These are phyloP conservation scores for Tenodera sinensis DNA, from an alignment of 2,888 invertebrate species.

Conservation along the genomic window DNA sequence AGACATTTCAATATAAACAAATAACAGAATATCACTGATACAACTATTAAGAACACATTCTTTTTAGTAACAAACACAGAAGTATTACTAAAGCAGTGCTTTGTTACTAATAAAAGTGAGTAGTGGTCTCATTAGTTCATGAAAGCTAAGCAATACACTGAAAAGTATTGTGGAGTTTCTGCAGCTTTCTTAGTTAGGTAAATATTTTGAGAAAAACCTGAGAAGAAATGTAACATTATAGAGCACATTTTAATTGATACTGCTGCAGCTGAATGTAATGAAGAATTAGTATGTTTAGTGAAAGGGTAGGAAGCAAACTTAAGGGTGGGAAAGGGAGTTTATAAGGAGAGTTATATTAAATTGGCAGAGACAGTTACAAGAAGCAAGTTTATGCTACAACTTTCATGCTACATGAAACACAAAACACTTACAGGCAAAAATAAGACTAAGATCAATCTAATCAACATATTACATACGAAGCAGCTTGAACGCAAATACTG, in stretches of 20 bases:
- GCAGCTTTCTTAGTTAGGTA: no score
- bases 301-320: not conserved
- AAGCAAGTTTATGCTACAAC: not conserved
- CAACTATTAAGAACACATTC: no score
- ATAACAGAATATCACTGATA: no score
- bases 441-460: no score
- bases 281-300: not conserved
- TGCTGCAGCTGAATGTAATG: not conserved
- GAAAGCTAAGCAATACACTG: not conserved
- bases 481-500: no score
- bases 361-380: not conserved
- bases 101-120: not conserved
- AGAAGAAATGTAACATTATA: not conserved
- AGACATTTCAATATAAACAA: no score
- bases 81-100: not conserved
- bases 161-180: not conserved
- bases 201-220: not conserved
- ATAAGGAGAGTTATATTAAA: not conserved
- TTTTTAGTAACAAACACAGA: not conserved
- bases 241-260: not conserved
- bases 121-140: not conserved
- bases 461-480: no score
- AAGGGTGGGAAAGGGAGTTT: not conserved
- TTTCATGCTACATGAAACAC: not conserved
- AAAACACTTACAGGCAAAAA: not conserved